These are phyloP conservation scores for Microtus oregoni DNA, from an alignment of 2,113 vertebrate species.

Conservation along the genomic window DNA sequence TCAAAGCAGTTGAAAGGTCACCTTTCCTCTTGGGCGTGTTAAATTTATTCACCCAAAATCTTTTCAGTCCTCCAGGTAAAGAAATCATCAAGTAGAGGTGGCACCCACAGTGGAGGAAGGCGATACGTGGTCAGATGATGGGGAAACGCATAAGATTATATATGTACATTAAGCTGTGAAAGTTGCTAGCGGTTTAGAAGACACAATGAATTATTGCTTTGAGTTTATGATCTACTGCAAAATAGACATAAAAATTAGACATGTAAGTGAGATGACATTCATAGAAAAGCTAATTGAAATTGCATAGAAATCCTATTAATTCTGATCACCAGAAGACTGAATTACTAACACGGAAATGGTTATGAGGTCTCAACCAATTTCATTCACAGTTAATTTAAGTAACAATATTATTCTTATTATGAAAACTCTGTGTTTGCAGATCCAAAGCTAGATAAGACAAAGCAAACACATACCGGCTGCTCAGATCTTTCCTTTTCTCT, in stretches of 20 bases:
- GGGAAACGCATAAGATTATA: not conserved
- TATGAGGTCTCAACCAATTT: constrained; percentile 57
- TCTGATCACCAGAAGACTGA: constrained; percentile 41
- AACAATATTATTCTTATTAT: constrained; percentile 39
- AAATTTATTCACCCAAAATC: not conserved
- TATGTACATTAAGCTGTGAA: not conserved
- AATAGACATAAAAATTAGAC: constrained; percentile 51
- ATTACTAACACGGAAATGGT: constrained; percentile 59
- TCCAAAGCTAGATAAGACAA: constrained; percentile 5
- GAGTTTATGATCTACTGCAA: constrained; percentile 39
- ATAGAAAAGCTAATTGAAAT: constrained; percentile 51
- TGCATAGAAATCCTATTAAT: constrained; percentile 55
- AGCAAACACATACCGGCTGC: not conserved
- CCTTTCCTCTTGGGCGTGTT: not conserved
- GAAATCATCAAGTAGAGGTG: not conserved
- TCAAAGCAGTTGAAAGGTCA: not conserved
- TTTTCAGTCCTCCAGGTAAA: not conserved
- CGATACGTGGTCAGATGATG: not conserved
- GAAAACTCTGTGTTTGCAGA: constrained; percentile 49
- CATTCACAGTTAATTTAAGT: constrained; percentile 58
- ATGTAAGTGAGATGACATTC: constrained; percentile 30
- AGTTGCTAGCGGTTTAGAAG: not conserved
- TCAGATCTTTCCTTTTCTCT: not conserved
- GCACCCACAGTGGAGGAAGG: not conserved
- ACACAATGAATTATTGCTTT: not conserved